phyloP scores from a whole-genome alignment of 35 echinoderm and acorn worm species.

The Eucidaris tribuloides region DNA sequence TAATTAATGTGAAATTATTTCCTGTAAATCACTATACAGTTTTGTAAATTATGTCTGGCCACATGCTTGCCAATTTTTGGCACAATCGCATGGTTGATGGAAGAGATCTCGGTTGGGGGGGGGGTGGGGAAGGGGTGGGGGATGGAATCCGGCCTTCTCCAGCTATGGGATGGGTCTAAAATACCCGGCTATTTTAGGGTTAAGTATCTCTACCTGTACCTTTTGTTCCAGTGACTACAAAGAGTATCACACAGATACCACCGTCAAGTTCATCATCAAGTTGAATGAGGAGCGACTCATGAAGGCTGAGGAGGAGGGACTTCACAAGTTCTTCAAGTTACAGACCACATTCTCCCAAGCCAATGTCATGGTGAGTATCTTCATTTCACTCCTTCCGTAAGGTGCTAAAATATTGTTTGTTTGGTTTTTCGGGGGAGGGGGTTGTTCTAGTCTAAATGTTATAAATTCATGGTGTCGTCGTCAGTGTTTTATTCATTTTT shows the following conservation, averaged over 20 bases:
- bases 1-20: no score
- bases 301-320: constrained; percentile 39
- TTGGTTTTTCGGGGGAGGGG: background rate
- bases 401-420: background rate
- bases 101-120: no score
- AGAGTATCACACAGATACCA: constrained; percentile 70
- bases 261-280: constrained; percentile 74
- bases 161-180: background rate
- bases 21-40: no score
- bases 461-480: background rate
- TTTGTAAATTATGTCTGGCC: background rate
- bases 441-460: background rate
- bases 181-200: background rate
- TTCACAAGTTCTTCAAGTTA: constrained; percentile 70
- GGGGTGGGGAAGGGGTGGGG: no score
- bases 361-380: constrained; percentile 48
- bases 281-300: constrained; percentile 41
- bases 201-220: background rate
- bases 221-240: constrained; percentile 49
- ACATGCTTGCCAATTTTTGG: background rate
- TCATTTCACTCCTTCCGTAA: background rate
- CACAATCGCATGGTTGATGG: background rate
- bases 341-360: constrained; percentile 55
- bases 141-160: no score
- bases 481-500: background rate